These are phyloP conservation scores for Avahi laniger DNA, from an alignment of 2,797 vertebrate species.

Conservation along the genomic window DNA sequence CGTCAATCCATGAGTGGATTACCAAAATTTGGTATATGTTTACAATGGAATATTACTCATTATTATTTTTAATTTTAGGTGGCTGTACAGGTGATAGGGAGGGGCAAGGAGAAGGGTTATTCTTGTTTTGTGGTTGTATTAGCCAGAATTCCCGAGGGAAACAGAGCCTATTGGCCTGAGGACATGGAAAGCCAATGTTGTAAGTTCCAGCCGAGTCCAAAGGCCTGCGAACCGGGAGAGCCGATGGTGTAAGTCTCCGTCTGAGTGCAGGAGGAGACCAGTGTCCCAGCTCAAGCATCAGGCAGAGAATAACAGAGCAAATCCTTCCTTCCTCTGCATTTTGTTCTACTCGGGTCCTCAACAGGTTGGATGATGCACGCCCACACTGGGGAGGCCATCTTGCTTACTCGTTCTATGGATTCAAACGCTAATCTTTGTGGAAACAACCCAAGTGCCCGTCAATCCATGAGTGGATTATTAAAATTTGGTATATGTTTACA, in stretches of 20 bases:
- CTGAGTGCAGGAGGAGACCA: not conserved
- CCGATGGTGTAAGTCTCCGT: no score
- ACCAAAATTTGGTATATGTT: no score
- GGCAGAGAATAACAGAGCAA: not conserved
- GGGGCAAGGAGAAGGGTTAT: not conserved
- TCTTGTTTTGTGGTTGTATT: not conserved
- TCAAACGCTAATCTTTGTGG: no score
- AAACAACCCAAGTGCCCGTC: no score
- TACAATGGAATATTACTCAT: no score
- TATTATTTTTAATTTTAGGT: not conserved
- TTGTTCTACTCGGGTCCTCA: not conserved
- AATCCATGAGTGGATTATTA: no score
- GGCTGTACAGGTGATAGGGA: not conserved
- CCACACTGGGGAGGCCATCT: accelerated
- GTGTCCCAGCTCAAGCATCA: not conserved
- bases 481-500: no score
- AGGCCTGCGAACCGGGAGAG: not conserved
- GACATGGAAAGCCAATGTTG: not conserved
- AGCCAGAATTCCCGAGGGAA: not conserved
- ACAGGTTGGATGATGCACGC: not conserved
- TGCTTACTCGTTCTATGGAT: not conserved
- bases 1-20: no score
- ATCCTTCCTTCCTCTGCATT: not conserved
- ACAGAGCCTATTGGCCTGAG: not conserved
- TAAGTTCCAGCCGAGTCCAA: not conserved